Evolutionary conservation across 2,797 vertebrate genomes (phyloP).

Genomic region (Denticeps clupeoides): DNA sequence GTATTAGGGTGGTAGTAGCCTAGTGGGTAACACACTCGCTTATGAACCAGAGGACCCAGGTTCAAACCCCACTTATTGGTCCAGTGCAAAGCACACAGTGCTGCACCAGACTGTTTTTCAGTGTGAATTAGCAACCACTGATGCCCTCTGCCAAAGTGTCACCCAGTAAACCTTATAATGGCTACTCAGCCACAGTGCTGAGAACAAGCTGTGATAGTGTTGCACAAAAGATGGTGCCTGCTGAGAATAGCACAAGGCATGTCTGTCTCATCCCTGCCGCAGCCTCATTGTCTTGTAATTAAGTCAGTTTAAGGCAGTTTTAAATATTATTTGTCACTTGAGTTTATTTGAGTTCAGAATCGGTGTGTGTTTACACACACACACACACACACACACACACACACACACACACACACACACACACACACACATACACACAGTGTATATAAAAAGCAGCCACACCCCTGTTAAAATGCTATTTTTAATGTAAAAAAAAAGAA

Average conservation of each 20-base stretch:
- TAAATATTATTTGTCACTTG: no score
- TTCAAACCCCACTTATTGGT: background rate
- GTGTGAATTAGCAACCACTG: constrained; percentile 53
- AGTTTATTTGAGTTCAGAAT: no score
- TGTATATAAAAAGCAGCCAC: constrained; percentile 20
- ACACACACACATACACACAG: background rate
- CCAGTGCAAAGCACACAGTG: constrained; percentile 50
- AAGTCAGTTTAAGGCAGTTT: background rate
- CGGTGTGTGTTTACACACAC: constrained; percentile 1
- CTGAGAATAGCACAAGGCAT: no score
- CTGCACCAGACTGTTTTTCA: constrained; percentile 73
- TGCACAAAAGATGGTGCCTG: no score
- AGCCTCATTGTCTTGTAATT: background rate
- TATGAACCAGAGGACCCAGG: no score
- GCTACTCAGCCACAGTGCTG: no score
- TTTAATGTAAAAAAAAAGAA: no score
- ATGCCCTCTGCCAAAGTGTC: constrained; percentile 56
- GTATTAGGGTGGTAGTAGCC: no score
- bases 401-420: background rate
- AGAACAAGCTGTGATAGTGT: no score
- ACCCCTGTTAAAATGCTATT: background rate
- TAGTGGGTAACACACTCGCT: no score
- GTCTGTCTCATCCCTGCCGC: background rate
- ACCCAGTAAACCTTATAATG: constrained; percentile 51
- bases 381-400: background rate